Conservation (phyloP, 2,113 vertebrate species). For the Oncorhynchus tshawytscha region DNA sequence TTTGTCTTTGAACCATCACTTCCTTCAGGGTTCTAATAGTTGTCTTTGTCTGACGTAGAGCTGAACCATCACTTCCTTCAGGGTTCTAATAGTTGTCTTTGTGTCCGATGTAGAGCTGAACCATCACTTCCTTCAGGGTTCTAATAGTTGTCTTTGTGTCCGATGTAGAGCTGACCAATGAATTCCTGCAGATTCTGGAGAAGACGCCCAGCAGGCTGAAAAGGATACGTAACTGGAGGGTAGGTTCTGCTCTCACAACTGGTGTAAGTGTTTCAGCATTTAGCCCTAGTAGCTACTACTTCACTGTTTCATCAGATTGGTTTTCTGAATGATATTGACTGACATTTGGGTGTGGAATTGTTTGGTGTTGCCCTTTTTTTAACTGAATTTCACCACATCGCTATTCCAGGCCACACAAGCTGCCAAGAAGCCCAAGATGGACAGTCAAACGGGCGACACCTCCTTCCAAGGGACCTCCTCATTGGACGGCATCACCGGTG, state of each 20-base stretch:
- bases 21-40: no score
- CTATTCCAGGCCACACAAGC: constrained; percentile 85
- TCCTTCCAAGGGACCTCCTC: constrained; percentile 83
- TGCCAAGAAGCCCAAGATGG: constrained; percentile 91
- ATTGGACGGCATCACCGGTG: constrained; percentile 84
- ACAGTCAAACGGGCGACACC: constrained; percentile 79
- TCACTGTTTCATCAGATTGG: background rate
- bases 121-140: no score
- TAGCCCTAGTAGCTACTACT: no score
- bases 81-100: no score
- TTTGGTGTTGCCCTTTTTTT: background rate
- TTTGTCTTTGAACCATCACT: no score
- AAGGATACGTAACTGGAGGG: constrained; percentile 98
- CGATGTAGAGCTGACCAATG: constrained; percentile 91
- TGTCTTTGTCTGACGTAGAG: no score
- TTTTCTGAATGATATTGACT: background rate
- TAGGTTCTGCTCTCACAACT: constrained; percentile 59
- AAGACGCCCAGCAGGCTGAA: constrained; percentile 98
- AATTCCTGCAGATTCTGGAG: constrained; percentile 98
- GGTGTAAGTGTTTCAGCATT: background rate
- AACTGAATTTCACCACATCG: background rate
- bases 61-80: no score
- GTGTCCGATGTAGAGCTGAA: no score
- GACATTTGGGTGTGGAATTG: background rate
- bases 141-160: background rate